phyloP scores from a whole-genome alignment of 2,113 vertebrate genomes.

The Psammodynastes pulverulentus region DNA sequence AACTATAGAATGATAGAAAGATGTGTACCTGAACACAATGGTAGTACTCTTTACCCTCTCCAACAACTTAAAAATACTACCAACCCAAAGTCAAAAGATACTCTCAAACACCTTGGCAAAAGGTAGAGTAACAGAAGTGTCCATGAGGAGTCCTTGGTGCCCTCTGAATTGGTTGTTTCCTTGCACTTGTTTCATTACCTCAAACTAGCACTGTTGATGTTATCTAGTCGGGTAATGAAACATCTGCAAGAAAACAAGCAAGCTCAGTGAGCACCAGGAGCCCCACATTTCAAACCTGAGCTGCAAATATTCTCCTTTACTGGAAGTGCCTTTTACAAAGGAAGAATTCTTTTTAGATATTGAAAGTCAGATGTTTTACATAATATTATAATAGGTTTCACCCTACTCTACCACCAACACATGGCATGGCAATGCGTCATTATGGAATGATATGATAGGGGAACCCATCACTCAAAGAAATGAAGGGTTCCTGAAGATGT shows the following conservation, averaged over 20 bases:
- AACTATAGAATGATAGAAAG: background rate
- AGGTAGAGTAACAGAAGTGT: background rate
- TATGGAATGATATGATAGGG: background rate
- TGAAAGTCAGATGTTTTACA: background rate
- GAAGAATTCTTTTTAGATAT: background rate
- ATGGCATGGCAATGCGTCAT: background rate
- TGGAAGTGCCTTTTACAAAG: background rate
- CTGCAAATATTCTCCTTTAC: background rate
- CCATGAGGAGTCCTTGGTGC: background rate
- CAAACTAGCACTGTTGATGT: background rate
- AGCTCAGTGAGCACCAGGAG: background rate
- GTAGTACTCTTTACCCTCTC: background rate
- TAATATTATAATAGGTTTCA: background rate
- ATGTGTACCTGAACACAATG: background rate
- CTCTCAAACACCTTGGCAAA: background rate
- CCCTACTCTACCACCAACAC: background rate
- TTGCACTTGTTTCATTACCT: background rate
- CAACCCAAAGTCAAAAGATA: background rate
- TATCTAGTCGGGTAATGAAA: background rate
- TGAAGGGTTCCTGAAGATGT: background rate
- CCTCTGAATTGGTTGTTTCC: background rate
- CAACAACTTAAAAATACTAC: background rate
- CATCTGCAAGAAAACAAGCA: too few relatives aligned
- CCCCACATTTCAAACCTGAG: background rate
- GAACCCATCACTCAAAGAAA: background rate